Evolutionary conservation across 2,797 vertebrate genomes (phyloP).

Genomic region (Enteromius fasciolatus): DNA sequence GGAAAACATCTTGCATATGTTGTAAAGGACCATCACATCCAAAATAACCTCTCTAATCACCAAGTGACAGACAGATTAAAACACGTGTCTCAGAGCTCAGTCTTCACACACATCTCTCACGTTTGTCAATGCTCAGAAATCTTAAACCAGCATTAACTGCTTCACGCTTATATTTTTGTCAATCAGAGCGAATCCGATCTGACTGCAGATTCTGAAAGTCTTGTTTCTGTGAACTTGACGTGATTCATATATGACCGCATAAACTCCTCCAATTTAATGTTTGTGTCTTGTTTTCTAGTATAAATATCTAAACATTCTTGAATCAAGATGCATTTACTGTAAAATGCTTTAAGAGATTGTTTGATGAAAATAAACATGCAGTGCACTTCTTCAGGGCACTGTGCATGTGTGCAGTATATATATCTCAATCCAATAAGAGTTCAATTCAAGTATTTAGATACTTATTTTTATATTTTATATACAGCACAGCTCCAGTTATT

Average conservation of each 20-base stretch:
- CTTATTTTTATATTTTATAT: not conserved
- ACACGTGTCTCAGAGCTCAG: not conserved
- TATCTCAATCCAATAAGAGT: not conserved
- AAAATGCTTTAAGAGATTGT: no score
- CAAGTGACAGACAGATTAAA: constrained; percentile 33
- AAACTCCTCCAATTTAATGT: not conserved
- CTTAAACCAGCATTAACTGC: not conserved
- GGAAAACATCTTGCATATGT: constrained; percentile 33
- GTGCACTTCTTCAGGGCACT: no score
- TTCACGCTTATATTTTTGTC: not conserved
- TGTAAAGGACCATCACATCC: constrained; percentile 11
- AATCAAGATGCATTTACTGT: no score
- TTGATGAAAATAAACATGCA: not conserved
- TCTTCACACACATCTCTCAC: not conserved
- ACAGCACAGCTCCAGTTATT: no score
- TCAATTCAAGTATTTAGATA: not conserved
- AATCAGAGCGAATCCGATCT: not conserved
- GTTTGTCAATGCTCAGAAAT: not conserved
- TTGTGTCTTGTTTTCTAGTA: no score
- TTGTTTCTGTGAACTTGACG: not conserved
- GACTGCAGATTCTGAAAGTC: not conserved
- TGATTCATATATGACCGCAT: not conserved
- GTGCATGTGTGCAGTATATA: not conserved
- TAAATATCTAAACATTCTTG: no score
- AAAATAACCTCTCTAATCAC: constrained; percentile 39